phyloP scores from a whole-genome alignment of 2,797 vertebrate genomes.

The Buceros bicornis region DNA sequence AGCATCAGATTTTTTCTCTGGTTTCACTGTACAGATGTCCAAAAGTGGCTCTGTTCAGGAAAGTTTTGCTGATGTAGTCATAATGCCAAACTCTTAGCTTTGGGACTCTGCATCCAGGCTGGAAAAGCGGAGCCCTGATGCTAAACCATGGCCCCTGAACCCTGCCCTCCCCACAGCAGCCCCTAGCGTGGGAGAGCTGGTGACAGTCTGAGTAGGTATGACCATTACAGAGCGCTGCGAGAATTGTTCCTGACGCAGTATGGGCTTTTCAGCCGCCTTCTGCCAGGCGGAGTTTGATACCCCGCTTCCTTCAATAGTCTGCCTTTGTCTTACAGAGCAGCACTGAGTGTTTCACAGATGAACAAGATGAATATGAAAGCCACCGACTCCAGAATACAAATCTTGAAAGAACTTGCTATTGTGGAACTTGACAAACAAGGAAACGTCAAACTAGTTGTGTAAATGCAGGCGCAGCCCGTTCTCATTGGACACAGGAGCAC shows the following conservation, averaged over 20 bases:
- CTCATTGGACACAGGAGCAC: background rate
- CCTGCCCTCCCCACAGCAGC: background rate
- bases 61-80: background rate
- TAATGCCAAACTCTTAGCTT: background rate
- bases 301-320: background rate
- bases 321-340: slow-evolving; percentile 1
- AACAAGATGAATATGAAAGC: slow-evolving; percentile 6
- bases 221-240: background rate
- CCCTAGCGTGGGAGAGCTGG: background rate
- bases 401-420: background rate
- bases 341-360: background rate
- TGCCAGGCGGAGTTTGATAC: background rate
- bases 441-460: background rate
- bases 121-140: background rate
- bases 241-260: background rate
- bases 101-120: background rate
- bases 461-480: background rate
- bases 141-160: background rate
- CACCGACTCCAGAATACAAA: background rate
- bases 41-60: background rate
- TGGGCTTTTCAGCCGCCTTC: background rate
- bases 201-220: background rate
- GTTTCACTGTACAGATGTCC: background rate
- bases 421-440: background rate
- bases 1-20: background rate